Percentiles rank a stretch among this genome's conserved stretches.
phyloP scores from a whole-genome alignment of 2,113 vertebrate species.

The Syrmaticus mikado region DNA sequence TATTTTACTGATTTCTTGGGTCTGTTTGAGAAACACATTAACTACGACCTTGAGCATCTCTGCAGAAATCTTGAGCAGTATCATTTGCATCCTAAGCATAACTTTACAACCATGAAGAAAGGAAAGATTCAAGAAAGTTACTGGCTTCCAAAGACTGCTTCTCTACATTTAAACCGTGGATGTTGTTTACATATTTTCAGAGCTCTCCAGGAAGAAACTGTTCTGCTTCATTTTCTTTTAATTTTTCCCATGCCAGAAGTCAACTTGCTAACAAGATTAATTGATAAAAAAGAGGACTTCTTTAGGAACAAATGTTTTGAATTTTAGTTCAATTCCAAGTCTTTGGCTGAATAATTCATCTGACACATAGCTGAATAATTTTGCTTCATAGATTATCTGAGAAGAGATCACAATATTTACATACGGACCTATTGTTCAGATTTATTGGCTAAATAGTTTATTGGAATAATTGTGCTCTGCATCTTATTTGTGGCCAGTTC shows the following conservation, averaged over 20 bases:
- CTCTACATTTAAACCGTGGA: conserved; percentile 25
- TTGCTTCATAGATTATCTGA: conserved; percentile 4
- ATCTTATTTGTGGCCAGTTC: conserved; percentile 35
- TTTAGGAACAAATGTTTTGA: conserved; percentile 21
- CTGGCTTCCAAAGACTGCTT: neutral
- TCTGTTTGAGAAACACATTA: neutral
- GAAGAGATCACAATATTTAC: conserved; percentile 49
- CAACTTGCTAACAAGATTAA: conserved; percentile 8
- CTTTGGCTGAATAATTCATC: conserved; percentile 43
- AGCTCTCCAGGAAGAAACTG: neutral
- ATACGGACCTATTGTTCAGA: conserved; percentile 27
- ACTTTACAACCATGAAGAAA: neutral
- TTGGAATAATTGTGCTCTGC: conserved; percentile 30
- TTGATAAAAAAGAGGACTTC: conserved; percentile 6
- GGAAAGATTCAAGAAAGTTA: neutral
- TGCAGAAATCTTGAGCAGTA: neutral
- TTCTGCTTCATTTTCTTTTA: conserved; percentile 34
- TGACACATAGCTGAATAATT: conserved; percentile 38
- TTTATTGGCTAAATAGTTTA: conserved; percentile 41
- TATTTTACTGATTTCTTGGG: neutral
- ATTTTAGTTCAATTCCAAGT: conserved; percentile 29
- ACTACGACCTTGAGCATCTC: neutral
- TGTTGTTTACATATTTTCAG: conserved; percentile 34
- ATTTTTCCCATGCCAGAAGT: conserved; percentile 13
- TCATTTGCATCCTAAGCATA: neutral